These are phyloP conservation scores for Sussaba pulchella DNA, from an alignment of 2,888 invertebrate species.

Conservation along the genomic window DNA sequence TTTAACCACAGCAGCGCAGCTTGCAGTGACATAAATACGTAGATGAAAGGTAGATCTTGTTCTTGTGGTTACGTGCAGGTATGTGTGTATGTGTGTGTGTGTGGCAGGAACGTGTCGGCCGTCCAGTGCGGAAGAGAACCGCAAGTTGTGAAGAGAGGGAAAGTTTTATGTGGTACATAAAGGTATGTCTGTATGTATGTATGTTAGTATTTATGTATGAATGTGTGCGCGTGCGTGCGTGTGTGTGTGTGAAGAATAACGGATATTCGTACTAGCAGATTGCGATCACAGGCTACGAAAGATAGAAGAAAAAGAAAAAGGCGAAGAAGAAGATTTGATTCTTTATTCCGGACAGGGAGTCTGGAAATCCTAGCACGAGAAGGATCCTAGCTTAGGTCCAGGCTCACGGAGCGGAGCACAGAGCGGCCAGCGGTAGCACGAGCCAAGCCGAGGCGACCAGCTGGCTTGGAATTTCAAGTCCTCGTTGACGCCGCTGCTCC, in stretches of 20 bases:
- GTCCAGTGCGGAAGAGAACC: constrained; percentile 29
- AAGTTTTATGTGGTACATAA: neutral
- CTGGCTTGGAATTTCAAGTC: constrained; percentile 69
- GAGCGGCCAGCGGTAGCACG: constrained; percentile 25
- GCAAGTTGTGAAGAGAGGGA: constrained; percentile 12
- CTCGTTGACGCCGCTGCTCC: constrained; percentile 39
- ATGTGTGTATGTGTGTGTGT: constrained; percentile 2
- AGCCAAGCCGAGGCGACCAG: constrained; percentile 57
- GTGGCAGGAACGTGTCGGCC: constrained; percentile 47
- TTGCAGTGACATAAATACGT: constrained; percentile 30
- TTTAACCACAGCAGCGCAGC: constrained; percentile 43
- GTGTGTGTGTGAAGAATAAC: constrained; percentile 37
- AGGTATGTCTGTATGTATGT: constrained; percentile 8
- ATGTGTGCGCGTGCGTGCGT: neutral
- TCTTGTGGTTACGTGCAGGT: neutral
- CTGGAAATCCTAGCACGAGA: constrained; percentile 73
- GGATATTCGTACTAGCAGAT: constrained; percentile 76
- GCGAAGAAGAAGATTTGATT: constrained; percentile 74
- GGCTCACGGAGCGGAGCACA: no score
- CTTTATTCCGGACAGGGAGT: constrained; percentile 79
- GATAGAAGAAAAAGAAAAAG: constrained; percentile 48
- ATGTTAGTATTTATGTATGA: no score
- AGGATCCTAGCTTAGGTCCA: constrained; percentile 61
- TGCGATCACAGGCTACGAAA: constrained; percentile 74
- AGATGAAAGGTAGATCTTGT: constrained; percentile 38